Evolutionary conservation across 1,140 invertebrate species (phyloP).

Genomic region (Lethrus apterus): DNA sequence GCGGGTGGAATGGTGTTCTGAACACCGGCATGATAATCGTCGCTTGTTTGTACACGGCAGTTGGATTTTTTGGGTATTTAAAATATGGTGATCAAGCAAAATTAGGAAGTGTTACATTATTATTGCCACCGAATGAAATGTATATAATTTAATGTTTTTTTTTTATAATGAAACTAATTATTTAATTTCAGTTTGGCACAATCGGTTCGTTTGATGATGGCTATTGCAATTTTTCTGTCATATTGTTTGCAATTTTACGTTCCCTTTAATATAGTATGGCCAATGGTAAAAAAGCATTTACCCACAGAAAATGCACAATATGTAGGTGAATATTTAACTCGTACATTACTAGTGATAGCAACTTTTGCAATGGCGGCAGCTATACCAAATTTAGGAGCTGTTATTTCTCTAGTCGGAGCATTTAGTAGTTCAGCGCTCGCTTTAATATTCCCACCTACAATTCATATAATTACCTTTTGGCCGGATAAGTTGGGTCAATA

Average conservation of each 20-base stretch:
- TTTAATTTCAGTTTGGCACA: slow-evolving; percentile 64
- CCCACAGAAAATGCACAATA: slow-evolving; percentile 49
- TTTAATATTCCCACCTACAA: slow-evolving; percentile 83
- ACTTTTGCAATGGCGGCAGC: slow-evolving; percentile 77
- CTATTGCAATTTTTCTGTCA: slow-evolving; percentile 76
- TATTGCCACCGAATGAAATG: slow-evolving; percentile 65
- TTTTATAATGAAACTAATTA: background rate
- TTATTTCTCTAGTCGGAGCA: slow-evolving; percentile 87
- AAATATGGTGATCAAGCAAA: slow-evolving; percentile 73
- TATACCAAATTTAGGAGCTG: slow-evolving; percentile 79
- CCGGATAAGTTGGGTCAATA: slow-evolving; percentile 53
- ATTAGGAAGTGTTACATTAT: slow-evolving; percentile 74
- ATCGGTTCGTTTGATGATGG: slow-evolving; percentile 74
- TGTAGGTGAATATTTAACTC: slow-evolving; percentile 59
- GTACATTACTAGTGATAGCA: slow-evolving; percentile 62
- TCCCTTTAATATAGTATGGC: slow-evolving; percentile 83
- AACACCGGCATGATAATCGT: slow-evolving; percentile 86
- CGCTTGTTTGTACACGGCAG: slow-evolving; percentile 69
- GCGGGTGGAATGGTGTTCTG: slow-evolving; percentile 73
- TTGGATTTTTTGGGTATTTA: slow-evolving; percentile 88
- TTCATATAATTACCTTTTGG: slow-evolving; percentile 80
- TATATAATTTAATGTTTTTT: slow-evolving; percentile 47
- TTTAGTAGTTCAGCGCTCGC: slow-evolving; percentile 83
- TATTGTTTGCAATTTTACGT: slow-evolving; percentile 91
- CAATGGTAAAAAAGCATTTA: slow-evolving; percentile 55